A percentile compares a stretch with the other conserved stretches of the same genome.
Conservation (phyloP, 2,797 vertebrate genomes). For the Apogon hyalosoma region DNA sequence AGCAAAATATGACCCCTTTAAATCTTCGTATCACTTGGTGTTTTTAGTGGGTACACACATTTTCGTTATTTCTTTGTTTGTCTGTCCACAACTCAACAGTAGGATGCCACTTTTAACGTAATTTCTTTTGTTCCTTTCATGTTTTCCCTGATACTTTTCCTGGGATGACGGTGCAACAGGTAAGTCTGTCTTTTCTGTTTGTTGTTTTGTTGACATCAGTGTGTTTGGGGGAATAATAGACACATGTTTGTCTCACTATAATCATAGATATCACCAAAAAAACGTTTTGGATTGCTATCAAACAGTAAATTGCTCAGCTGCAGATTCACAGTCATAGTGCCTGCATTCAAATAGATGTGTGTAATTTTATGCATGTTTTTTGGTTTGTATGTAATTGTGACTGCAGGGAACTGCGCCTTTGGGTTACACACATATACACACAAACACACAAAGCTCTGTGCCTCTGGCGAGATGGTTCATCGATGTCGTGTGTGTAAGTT, state of each 20-base stretch:
- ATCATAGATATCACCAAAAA: constrained; percentile 18
- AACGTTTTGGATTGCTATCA: constrained; percentile 15
- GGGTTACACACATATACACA: constrained; percentile 12
- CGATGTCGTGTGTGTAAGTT: constrained; percentile 28
- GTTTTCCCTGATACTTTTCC: constrained; percentile 17
- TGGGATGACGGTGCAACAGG: constrained; percentile 28
- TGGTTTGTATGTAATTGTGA: constrained; percentile 42
- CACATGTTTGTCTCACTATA: constrained; percentile 19
- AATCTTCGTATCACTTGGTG: background rate
- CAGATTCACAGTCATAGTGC: constrained; percentile 3
- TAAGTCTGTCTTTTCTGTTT: constrained; percentile 43
- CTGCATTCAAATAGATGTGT: constrained; percentile 4
- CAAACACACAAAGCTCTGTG: constrained; percentile 14
- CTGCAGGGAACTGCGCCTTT: constrained; percentile 26
- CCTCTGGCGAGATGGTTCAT: constrained; percentile 48
- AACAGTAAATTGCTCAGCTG: constrained; percentile 20
- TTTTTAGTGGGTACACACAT: constrained; percentile 1
- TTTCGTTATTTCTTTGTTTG: background rate
- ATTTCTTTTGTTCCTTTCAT: constrained; percentile 48
- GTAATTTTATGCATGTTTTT: constrained; percentile 32
- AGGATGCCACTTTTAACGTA: background rate
- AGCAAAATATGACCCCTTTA: no score
- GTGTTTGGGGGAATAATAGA: constrained; percentile 4
- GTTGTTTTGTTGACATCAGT: constrained; percentile 11
- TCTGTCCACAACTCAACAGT: background rate